These are phyloP conservation scores for Nothocercus nigrocapillus DNA, from an alignment of 2,113 vertebrate species.

Conservation along the genomic window DNA sequence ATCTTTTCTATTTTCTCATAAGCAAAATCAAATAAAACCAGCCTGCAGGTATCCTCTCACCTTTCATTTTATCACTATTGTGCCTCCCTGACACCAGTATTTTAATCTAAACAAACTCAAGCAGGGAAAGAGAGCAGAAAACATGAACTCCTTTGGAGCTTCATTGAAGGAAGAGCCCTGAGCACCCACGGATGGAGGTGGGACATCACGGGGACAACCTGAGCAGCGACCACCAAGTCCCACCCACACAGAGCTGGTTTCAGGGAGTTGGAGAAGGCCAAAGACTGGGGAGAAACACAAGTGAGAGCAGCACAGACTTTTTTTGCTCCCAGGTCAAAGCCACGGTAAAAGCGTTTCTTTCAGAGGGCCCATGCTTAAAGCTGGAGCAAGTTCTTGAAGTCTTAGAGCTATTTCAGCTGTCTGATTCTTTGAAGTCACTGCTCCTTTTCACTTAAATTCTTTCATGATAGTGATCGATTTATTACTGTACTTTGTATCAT, in stretches of 20 bases:
- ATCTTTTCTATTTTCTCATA: not conserved
- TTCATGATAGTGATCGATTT: not conserved
- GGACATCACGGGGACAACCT: not conserved
- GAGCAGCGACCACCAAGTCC: not conserved
- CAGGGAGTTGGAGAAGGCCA: not conserved
- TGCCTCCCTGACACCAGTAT: not conserved
- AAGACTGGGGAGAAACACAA: not conserved
- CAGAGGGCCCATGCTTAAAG: not conserved
- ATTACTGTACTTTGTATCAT: slow-evolving; percentile 4
- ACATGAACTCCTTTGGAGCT: not conserved
- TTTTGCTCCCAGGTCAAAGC: not conserved
- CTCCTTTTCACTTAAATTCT: not conserved
- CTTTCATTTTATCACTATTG: not conserved
- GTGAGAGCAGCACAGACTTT: not conserved
- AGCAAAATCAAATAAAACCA: not conserved
- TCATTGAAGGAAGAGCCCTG: not conserved
- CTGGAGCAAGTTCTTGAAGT: not conserved
- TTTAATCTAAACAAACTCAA: not conserved
- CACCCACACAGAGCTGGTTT: not conserved
- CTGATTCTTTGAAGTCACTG: slow-evolving; percentile 16
- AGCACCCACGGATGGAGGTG: too few relatives aligned
- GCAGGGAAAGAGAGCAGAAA: not conserved
- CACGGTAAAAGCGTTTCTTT: not conserved
- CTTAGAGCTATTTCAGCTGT: not conserved
- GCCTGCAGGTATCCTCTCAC: not conserved